Evolutionary conservation across 2,797 vertebrate genomes (phyloP), one percentile per base, ranked within the genome.

Genomic region (Antennarius maculatus): DNA sequence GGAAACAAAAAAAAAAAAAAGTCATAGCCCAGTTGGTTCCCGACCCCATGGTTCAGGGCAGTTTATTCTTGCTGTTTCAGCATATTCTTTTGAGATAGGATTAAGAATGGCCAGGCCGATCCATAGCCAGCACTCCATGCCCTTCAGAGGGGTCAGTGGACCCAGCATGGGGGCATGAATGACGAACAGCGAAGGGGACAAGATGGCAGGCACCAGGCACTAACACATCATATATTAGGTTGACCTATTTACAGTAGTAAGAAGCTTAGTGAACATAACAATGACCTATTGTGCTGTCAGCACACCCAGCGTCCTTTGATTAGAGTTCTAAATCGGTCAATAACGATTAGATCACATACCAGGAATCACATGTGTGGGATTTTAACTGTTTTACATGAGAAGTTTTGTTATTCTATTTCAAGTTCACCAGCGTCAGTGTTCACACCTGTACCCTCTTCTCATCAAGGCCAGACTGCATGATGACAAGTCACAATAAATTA

Each of bases 321-420:
- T 82, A 45, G 56, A 67, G 69, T 42, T 76, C 79, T 81, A 86
- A 89, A 82, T 77, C 65, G 86, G 87, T 88, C 85, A 89, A 65
- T 88, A 66, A 46, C 16, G 79, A 86, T 88, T 90, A 86, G 69
- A 77, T 34, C 31, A 23, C 23, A 23, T 23, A 23, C 23, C 23
- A 23, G 23, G 77, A 76, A 86, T 90, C 91, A 91, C 90, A 87
- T 90, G 91, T 77, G 60, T 48, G 43, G 88, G 87, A 88, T 89
- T 91, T 77, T 69, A 66, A 50, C 69, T 67, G 76, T 55, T 53
- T 42, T 47, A 79, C 71, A 69, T 66, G 68, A 79, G 68, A 80
- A 69, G 61, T 61, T 61, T 76, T 27, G 7, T 66, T 80, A 61
- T 83, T 84, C 55, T 76, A 64, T 54, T 48, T 61, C 37, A 59